Evolutionary conservation across 1,140 invertebrate species (phyloP), one percentile per base, ranked within the genome.

Genomic region (Diorhabda carinulata): DNA sequence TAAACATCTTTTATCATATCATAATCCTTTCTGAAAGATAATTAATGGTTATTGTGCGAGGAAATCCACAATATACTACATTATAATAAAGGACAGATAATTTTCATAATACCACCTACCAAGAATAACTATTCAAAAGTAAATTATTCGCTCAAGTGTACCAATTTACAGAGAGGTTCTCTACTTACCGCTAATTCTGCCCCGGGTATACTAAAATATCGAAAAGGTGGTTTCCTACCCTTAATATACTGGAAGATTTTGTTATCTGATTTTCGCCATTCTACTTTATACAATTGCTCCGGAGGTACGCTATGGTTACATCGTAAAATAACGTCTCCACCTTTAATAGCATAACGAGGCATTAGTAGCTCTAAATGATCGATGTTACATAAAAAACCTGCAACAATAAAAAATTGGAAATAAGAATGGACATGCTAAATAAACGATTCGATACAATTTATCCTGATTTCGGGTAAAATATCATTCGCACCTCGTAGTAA

Each of bases 201-300:
- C 61, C 91, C 91, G 4, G 84, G 80, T 43, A 87, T 86, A n/a
- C 85, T 84, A 75, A 85, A 88, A 77, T 87, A 87, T 71, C 86
- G 83, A 78, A 89, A 92, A 10, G 91, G 91, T 66, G 91, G 90
- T 74, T 84, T 89, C 68, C 91, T 85, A 66, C 89, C 89, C 71
- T 87, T 88, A 77, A 92, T 88, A 80, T 90, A 93, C 81, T 91
- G 88, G 77, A 92, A 90, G 80, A 93, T 89, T 81, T 91, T 92
- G 78, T 86, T 86, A 76, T 87, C 87, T 74, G 87, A 86, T 75
- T 90, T 89, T 65, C 88, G 83, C 88, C 91, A 93, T 78, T 91
- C 90, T 70, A 89, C 88, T 78, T 89, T 89, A 79, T 88, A 87
- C 5, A 89, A 83, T 59, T 88, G 84, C 74, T 87, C 84, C 10